Evolutionary conservation across 2,113 vertebrate species (phyloP).

Genomic region (Oryzias celebensis): DNA sequence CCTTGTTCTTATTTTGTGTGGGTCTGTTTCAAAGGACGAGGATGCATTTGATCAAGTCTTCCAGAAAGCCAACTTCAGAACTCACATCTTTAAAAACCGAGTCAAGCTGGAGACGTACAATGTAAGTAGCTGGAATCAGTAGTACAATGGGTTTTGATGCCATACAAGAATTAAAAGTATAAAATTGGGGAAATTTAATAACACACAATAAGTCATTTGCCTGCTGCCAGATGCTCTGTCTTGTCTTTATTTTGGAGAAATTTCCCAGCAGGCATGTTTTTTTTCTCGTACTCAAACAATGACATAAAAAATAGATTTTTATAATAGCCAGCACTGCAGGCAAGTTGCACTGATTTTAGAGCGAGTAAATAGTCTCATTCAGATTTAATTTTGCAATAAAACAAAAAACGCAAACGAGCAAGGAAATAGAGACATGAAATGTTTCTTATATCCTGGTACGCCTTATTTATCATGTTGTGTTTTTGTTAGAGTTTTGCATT

Average conservation of each 20-base stretch:
- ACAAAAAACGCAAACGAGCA: not conserved
- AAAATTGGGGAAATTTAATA: constrained; percentile 20
- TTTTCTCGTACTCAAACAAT: constrained; percentile 25
- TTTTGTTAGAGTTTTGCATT: no score
- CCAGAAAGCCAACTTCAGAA: constrained; percentile 85
- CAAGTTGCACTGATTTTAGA: constrained; percentile 28
- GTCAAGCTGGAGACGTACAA: constrained; percentile 92
- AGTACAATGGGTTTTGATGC: constrained; percentile 7
- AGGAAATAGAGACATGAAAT: not conserved
- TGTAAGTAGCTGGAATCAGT: constrained; percentile 74
- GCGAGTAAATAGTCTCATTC: constrained; percentile 26
- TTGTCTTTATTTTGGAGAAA: constrained; percentile 34
- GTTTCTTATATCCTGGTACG: no score
- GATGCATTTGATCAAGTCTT: constrained; percentile 86
- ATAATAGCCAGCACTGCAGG: constrained; percentile 21
- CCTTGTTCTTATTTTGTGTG: constrained; percentile 16
- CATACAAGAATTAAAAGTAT: constrained; percentile 11
- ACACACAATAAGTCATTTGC: constrained; percentile 24
- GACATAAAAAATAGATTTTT: constrained; percentile 28
- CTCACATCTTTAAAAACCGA: constrained; percentile 83
- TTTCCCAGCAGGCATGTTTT: constrained; percentile 30
- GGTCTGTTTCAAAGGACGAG: constrained; percentile 71
- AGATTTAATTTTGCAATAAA: constrained; percentile 23
- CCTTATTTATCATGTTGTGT: no score
- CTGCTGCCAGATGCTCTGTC: constrained; percentile 14